Conservation (phyloP, 2,888 invertebrate genomes). For the Heliconius erato region DNA sequence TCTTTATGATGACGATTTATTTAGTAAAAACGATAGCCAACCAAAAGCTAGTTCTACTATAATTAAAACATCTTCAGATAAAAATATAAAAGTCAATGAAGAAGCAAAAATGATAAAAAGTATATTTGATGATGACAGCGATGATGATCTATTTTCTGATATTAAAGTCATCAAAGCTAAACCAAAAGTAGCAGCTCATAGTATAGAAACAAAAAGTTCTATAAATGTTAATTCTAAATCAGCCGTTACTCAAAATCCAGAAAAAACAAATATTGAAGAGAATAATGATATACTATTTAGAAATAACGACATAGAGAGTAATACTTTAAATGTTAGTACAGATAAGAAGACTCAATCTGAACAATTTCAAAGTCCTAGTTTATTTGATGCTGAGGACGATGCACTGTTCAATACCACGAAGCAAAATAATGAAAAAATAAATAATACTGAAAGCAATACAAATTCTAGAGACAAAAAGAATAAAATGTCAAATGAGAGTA, state of each 20-base stretch:
- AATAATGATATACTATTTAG: constrained; percentile 34
- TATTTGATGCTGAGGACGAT: constrained; percentile 67
- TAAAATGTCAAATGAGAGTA: background rate
- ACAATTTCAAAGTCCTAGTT: constrained; percentile 42
- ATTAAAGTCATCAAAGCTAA: constrained; percentile 40
- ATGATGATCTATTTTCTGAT: constrained; percentile 64
- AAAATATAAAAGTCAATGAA: background rate
- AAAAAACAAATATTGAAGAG: constrained; percentile 31
- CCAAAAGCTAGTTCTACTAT: background rate
- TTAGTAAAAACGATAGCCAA: constrained; percentile 53
- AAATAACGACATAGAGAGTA: constrained; percentile 32
- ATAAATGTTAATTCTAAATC: constrained; percentile 4
- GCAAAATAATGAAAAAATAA: constrained; percentile 14
- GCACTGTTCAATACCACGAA: constrained; percentile 47
- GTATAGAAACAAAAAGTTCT: background rate
- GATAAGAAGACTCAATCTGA: constrained; percentile 28
- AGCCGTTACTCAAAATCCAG: constrained; percentile 6
- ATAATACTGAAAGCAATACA: constrained; percentile 21
- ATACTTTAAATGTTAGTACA: constrained; percentile 39
- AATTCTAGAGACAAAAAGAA: background rate
- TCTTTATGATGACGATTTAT: constrained; percentile 64
- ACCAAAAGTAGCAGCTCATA: background rate
- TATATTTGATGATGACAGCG: constrained; percentile 66
- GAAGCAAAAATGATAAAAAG: constrained; percentile 52
- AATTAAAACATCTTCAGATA: background rate